A percentile compares a stretch with the other conserved stretches of the same genome.
Evolutionary conservation across 2,797 vertebrate species (phyloP).

Genomic region (Zalophus californianus): DNA sequence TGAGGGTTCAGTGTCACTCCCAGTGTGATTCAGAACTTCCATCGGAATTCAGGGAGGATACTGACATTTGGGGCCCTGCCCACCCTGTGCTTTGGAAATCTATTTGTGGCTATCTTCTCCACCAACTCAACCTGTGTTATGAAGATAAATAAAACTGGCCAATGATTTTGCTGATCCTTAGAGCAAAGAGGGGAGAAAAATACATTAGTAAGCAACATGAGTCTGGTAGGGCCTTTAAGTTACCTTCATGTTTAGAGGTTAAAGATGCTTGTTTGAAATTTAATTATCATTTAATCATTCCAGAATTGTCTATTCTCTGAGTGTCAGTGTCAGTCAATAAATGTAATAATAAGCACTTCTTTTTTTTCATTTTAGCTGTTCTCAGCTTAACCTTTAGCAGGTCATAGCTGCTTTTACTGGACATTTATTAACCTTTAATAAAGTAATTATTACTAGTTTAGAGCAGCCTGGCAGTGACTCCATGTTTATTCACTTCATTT

Average conservation of each 20-base stretch:
- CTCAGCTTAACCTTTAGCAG: slow-evolving; percentile 65
- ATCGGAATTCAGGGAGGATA: not conserved
- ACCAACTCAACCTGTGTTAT: not conserved
- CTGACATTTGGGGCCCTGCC: not conserved
- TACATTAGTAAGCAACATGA: not conserved
- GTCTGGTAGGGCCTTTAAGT: not conserved
- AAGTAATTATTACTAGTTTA: slow-evolving; percentile 59
- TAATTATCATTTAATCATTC: slow-evolving; percentile 72
- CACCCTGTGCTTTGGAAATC: not conserved
- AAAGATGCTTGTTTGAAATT: slow-evolving; percentile 55
- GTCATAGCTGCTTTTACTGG: slow-evolving; percentile 61
- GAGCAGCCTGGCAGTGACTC: not conserved
- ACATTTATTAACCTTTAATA: slow-evolving; percentile 69
- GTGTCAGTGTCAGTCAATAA: slow-evolving; percentile 59
- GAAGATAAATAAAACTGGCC: not conserved
- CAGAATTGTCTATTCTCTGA: slow-evolving; percentile 49
- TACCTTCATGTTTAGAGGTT: slow-evolving; percentile 59
- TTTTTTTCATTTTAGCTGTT: slow-evolving; percentile 52
- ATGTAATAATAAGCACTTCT: slow-evolving; percentile 42
- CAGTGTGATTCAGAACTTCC: not conserved
- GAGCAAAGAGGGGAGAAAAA: not conserved
- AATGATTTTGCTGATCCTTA: not conserved
- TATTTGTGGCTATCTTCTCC: not conserved
- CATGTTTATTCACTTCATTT: slow-evolving; percentile 61
- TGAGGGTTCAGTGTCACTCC: not conserved